These are phyloP conservation scores for Macrophya alboannulata DNA, from an alignment of 2,888 invertebrate species.

Conservation along the genomic window DNA sequence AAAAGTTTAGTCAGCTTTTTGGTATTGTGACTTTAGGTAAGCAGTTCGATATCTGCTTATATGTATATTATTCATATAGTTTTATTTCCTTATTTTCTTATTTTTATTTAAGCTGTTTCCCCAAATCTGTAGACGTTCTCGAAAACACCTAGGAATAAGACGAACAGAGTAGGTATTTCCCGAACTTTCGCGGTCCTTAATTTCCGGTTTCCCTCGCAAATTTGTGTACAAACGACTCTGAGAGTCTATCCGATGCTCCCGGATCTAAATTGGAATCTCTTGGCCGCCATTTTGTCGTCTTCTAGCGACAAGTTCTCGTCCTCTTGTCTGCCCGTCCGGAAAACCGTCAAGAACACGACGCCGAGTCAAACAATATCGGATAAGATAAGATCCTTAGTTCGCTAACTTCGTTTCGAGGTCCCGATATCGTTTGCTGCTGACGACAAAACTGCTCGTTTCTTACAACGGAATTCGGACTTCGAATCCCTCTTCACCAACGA, in stretches of 20 bases:
- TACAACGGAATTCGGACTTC: conserved; percentile 19
- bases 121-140: not conserved
- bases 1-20: conserved; percentile 5
- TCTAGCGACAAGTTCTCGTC: conserved; percentile 42
- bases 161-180: conserved; percentile 50
- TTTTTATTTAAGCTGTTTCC: conserved; percentile 2
- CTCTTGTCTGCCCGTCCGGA: conserved; percentile 23
- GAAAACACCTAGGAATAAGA: conserved; percentile 1
- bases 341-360: conserved; percentile 49
- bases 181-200: conserved; percentile 65
- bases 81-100: not conserved
- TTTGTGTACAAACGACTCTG: conserved; percentile 67
- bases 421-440: conserved; percentile 8
- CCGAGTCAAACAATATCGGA: conserved; percentile 53
- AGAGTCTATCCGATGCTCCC: conserved; percentile 60
- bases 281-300: conserved; percentile 42
- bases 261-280: conserved; percentile 75
- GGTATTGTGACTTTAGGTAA: not conserved
- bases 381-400: conserved; percentile 44
- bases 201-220: conserved; percentile 70
- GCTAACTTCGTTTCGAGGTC: conserved; percentile 31
- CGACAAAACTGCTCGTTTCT: conserved; percentile 46
- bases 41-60: not conserved
- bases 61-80: not conserved
- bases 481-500: not conserved